phyloP scores from a whole-genome alignment of 1,140 invertebrate species.

The Ectropis grisescens region DNA sequence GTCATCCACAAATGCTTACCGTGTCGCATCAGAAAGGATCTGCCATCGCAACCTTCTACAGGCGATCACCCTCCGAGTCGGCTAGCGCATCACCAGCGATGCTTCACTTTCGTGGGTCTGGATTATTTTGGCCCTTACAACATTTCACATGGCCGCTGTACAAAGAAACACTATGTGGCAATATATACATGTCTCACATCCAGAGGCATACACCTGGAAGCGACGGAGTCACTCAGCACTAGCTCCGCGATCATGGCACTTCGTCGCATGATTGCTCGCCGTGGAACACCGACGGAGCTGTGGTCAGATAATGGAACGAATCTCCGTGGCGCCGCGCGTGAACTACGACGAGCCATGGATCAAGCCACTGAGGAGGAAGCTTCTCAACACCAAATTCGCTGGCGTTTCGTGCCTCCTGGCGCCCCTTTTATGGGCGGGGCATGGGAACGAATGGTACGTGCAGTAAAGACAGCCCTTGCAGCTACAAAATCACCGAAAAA shows the following conservation, averaged over 20 bases:
- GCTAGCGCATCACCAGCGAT: conserved; percentile 2
- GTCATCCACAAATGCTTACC: background rate
- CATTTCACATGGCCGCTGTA: conserved; percentile 12
- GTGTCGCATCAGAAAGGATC: background rate
- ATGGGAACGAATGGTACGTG: conserved; percentile 46
- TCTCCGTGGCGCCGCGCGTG: conserved; percentile 23
- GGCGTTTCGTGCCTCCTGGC: conserved; percentile 45
- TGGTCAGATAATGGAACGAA: conserved; percentile 47
- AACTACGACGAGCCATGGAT: conserved; percentile 1
- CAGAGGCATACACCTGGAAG: conserved; percentile 27
- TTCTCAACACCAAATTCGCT: conserved; percentile 11
- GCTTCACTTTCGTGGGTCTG: conserved; percentile 11
- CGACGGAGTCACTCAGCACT: conserved; percentile 30
- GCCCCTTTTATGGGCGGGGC: conserved; percentile 45
- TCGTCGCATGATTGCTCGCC: conserved; percentile 41
- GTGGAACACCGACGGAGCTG: conserved; percentile 27
- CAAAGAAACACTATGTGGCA: conserved; percentile 13
- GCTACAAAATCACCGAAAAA: conserved; percentile 9
- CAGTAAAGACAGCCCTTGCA: conserved; percentile 30
- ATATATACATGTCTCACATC: conserved; percentile 40
- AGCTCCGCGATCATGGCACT: conserved; percentile 43
- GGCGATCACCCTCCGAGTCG: conserved; percentile 2
- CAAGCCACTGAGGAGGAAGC: conserved; percentile 3
- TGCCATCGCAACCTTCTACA: conserved; percentile 4
- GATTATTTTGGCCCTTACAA: conserved; percentile 29